Evolutionary conservation across 35 echinoderm and acorn worm genomes (phyloP), one percentile per base, ranked within the genome.

Genomic region (Stichopus chloronotus): DNA sequence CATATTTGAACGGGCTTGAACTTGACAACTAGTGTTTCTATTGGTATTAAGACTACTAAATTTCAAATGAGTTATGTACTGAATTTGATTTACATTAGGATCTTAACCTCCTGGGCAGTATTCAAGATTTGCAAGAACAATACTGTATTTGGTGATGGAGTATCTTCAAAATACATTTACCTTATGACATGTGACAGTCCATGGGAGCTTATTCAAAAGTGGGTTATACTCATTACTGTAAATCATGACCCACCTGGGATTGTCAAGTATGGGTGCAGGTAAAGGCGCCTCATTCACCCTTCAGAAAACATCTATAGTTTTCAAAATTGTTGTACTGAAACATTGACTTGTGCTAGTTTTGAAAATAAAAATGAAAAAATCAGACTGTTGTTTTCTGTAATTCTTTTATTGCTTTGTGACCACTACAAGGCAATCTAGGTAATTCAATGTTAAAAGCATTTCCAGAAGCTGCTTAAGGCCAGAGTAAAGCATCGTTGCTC

Each of bases 401-500:
- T 71, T 71, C n/a, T 71, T 71, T 71, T 71, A 71, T 71, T 13
- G 63, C 63, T n/a, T 71, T 71, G 63, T 71, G n/a, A 71, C 10
- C 63, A 71, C 63, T 71, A 13, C n/a, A 71, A 71, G n/a, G 4
- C 63, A 71, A 71, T 71, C 63, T 71, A n/a, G 63, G 63, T 13
- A 11, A 13, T 11, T 71, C n/a, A 11, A 4, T 71, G 63, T n/a
- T 71, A 13, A 71, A 71, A 71, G n/a, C n/a, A 11, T 71, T 71
- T 11, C 4, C n/a, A n/a, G 63, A 11, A 13, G 63, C 63, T 71
- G 63, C 1, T 1, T 71, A n/a, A 71, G n/a, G 63, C 63, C n/a
- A 71, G 63, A 71, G 63, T 11, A 71, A 71, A 11, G 63, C n/a
- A 71, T 13, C 2, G 1, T 13, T 13, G n/a, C n/a, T n/a, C n/a